Conservation (phyloP, 1,140 invertebrate genomes). For the Calephelis virginiensis region DNA sequence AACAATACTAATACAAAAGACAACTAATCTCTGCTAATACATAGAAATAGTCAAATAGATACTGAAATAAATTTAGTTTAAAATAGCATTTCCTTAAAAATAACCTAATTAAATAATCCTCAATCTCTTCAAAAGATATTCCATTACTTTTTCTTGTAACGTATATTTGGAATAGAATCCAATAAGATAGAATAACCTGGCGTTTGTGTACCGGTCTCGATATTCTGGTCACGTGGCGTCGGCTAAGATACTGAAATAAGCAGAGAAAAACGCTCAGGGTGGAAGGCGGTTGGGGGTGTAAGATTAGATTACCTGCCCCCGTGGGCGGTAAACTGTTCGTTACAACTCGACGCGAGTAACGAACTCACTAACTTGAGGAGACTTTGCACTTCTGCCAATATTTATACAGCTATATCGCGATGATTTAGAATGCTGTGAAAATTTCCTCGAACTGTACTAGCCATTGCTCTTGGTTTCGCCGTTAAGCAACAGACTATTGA, state of each 20-base stretch:
- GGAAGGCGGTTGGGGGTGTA: constrained; percentile 16
- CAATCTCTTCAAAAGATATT: no score
- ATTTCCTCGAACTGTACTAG: background rate
- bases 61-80: no score
- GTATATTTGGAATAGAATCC: background rate
- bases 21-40: no score
- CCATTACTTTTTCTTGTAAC: no score
- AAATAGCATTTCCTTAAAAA: no score
- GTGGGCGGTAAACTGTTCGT: constrained; percentile 56
- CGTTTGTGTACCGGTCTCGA: constrained; percentile 18
- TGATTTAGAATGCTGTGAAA: constrained; percentile 14
- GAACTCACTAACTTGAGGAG: constrained; percentile 42
- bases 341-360: constrained; percentile 51
- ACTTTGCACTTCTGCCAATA: constrained; percentile 23
- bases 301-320: constrained; percentile 57
- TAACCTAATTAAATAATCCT: no score
- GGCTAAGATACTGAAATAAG: constrained; percentile 59
- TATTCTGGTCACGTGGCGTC: constrained; percentile 47
- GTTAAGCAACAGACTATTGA: no score
- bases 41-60: no score
- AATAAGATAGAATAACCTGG: constrained; percentile 11
- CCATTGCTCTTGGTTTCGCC: no score
- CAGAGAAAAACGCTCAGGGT: constrained; percentile 52
- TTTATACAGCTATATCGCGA: constrained; percentile 20
- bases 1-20: no score